Base-by-base conservation (phyloP, 2,797 vertebrate species). In the Lagodon rhomboides region DNA sequence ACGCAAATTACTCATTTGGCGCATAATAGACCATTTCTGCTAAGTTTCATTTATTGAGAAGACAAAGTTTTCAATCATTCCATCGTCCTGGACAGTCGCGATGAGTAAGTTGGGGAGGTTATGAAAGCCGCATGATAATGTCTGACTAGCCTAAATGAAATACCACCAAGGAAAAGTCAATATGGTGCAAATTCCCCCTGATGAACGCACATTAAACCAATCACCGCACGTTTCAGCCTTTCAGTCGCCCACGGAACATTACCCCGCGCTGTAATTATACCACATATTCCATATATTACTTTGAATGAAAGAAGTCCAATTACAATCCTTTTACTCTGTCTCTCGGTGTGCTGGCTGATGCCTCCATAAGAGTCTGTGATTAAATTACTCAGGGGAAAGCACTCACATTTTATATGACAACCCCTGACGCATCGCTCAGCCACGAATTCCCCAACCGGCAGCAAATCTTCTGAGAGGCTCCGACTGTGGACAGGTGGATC, bases 241-340 rank as follows among this genome's bases (percentile, higher is more conserved):
- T 92, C 85, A 69, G 70, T 83, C 73, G 25, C 87, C 85, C 77
- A 49, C 62, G 82, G 70, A 69, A 87, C 85, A 91, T 92, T 91
- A 92, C 85, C 68, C 61, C 27, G 67, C n/a, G 47, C 78, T 83
- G 85, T 90, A 92, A 94, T 94, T 93, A 93, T 80, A 84, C 82
- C 88, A 86, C 88, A 88, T 91, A 93, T 92, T 93, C 89, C 83
- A 91, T 93, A 90, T 90, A 91, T 93, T 91, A 91, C 86, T 90
- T 80, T 87, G 85, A 91, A 92, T 91, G 89, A 93, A 94, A 93
- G 88, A 93, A 93, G 89, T 91, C 85, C 92, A 93, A 92, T 94
- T 91, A 91, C 86, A 86, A 80, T 89, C 83, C 90, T 92, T 93
- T 91, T 91, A 92, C 87, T 93, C 77, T 70, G 79, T 84, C 84